These are phyloP conservation scores for Poecilia gillii DNA, from an alignment of 2,797 vertebrate genomes.

Conservation along the genomic window DNA sequence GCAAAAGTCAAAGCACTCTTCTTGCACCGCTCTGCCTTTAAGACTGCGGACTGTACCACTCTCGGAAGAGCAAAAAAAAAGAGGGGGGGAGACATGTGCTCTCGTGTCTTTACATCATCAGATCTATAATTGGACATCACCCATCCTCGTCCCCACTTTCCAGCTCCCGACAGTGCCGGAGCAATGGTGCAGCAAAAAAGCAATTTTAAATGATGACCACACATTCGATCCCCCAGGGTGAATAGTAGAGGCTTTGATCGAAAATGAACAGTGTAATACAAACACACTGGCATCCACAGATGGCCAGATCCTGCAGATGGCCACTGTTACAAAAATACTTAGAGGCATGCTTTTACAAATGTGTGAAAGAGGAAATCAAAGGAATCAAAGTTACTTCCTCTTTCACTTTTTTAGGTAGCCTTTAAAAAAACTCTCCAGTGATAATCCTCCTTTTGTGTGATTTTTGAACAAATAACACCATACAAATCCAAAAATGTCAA, in stretches of 20 bases:
- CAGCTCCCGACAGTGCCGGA: conserved; percentile 54
- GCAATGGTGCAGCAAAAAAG: conserved; percentile 81
- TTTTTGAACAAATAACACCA: neutral
- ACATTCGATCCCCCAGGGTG: conserved; percentile 62
- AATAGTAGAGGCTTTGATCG: conserved; percentile 51
- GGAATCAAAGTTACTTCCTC: conserved; percentile 32
- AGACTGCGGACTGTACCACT: conserved; percentile 77
- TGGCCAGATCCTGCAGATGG: conserved; percentile 53
- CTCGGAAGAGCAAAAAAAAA: conserved; percentile 21
- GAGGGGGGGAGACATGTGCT: conserved; percentile 55
- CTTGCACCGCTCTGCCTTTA: conserved; percentile 76
- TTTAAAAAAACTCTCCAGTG: neutral
- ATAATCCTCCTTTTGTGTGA: neutral
- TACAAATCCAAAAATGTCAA: neutral
- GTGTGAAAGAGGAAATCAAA: conserved; percentile 9
- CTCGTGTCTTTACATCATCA: conserved; percentile 70
- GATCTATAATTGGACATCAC: conserved; percentile 68
- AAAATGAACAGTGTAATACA: conserved; percentile 48
- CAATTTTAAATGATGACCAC: conserved; percentile 77
- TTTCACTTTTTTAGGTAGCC: conserved; percentile 8
- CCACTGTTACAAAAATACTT: conserved; percentile 56
- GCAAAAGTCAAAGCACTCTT: conserved; percentile 23
- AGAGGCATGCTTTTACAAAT: conserved; percentile 38
- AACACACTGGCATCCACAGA: conserved; percentile 35
- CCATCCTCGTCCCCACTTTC: conserved; percentile 46